These are phyloP conservation scores for Recurvirostra avosetta DNA, from an alignment of 2,113 vertebrate genomes.

Conservation along the genomic window DNA sequence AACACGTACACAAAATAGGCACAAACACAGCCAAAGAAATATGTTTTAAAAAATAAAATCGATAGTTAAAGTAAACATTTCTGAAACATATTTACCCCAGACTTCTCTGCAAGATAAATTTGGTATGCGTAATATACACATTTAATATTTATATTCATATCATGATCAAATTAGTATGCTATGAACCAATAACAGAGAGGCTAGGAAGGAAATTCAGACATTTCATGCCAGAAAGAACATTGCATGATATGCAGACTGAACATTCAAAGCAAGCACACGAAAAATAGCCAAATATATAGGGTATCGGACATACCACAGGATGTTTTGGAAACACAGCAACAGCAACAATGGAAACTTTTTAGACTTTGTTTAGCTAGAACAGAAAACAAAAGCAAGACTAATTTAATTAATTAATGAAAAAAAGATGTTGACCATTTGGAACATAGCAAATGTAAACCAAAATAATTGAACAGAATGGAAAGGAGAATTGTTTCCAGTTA, in stretches of 20 bases:
- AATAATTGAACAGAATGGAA: conserved; percentile 52
- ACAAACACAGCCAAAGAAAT: conserved; percentile 2
- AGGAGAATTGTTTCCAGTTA: conserved; percentile 56
- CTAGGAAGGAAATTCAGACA: not conserved
- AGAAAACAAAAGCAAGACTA: conserved; percentile 71
- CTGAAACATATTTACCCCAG: conserved; percentile 4
- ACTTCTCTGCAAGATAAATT: conserved; percentile 15
- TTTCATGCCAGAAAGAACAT: conserved; percentile 16
- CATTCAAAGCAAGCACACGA: not conserved
- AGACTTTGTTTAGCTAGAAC: conserved; percentile 61
- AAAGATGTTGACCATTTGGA: conserved; percentile 62
- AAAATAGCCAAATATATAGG: conserved; percentile 31
- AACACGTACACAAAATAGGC: not conserved
- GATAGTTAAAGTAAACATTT: not conserved
- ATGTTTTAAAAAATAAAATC: not conserved
- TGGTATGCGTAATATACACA: not conserved
- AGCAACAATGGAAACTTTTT: conserved; percentile 67
- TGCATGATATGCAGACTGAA: not conserved
- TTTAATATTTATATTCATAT: not conserved
- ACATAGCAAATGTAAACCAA: conserved; percentile 38
- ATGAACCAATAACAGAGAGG: not conserved
- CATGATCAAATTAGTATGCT: not conserved
- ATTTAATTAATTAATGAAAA: conserved; percentile 73
- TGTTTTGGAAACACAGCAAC: conserved; percentile 69
- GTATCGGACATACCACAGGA: conserved; percentile 19